Base-by-base conservation (phyloP, 1,140 invertebrate species). In the Lanistes nyassanus region DNA sequence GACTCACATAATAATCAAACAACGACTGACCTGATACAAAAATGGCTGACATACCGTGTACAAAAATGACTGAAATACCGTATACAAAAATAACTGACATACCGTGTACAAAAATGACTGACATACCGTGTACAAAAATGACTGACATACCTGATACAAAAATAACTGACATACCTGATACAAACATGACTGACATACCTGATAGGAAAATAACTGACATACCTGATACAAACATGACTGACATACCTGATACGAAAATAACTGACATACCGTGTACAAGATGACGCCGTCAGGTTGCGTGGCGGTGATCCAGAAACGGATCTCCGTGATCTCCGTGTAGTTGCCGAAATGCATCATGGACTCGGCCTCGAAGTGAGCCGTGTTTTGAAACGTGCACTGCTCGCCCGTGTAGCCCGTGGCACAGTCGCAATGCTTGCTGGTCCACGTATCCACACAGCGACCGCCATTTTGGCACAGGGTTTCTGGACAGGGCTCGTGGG, bases 361-460 rank as follows among this genome's bases (percentile, higher is more conserved):
- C 3, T 29, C 31, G 0, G 56, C 19, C 3, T 56, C 39, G 78
- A 86, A 86, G 53, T 82, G 76, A 9, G 83, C 82, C 71, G 77
- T 78, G 65, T 75, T 80, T 69, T 82, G 82, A 16, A 74, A 21
- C 23, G 71, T 47, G 73, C 84, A 86, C 0, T 65, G 51, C 4
- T 70, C 68, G 37, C 83, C 83, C 34, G 72, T 72, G 74, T 79
- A 84, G 36, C 83, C 84, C n/a, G 66, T 42, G 21, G 39, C 29
- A 75, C 83, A 86, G 19, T 79, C 34, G 60, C 83, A 86, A 6
- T 62, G 64, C 60, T 76, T 79, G 47, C 36, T 71, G 9, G 78
- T 80, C 84, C 84, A 86, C 58, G 78, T 29, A 64, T 86, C 83
- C 29, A 79, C 60, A 74, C 84, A 86, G 3, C 31, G 47, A 23